phyloP scores from a whole-genome alignment of 2,797 vertebrate species.

The Petrocephalus schoutedeni region DNA sequence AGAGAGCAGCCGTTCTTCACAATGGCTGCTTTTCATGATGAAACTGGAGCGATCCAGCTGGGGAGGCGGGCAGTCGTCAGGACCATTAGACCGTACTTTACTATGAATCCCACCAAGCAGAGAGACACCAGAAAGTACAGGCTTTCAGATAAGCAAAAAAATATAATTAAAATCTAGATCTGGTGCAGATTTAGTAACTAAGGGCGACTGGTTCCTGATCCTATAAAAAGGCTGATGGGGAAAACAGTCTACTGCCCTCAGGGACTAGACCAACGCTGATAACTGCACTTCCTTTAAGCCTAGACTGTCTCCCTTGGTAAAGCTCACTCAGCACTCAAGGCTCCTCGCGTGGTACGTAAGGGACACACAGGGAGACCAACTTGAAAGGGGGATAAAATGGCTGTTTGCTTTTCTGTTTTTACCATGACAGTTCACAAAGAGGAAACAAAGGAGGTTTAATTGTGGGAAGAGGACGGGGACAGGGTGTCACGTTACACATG shows the following conservation, averaged over 20 bases:
- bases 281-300: neutral
- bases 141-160: neutral
- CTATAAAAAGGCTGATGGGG: neutral
- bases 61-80: neutral
- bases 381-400: neutral
- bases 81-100: neutral
- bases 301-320: neutral
- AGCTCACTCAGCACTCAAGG: neutral
- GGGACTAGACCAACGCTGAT: neutral
- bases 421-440: conserved; percentile 4
- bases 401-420: neutral
- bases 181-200: neutral
- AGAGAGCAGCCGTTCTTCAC: neutral
- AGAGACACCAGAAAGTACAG: neutral
- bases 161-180: neutral
- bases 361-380: neutral
- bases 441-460: neutral
- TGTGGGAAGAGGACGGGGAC: neutral
- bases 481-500: neutral
- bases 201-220: neutral
- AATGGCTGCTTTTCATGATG: neutral
- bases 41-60: neutral
- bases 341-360: neutral
- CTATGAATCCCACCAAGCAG: neutral
- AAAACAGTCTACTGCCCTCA: neutral